Base-by-base conservation (phyloP, 2,113 vertebrate species). In the Bettongia penicillata region DNA sequence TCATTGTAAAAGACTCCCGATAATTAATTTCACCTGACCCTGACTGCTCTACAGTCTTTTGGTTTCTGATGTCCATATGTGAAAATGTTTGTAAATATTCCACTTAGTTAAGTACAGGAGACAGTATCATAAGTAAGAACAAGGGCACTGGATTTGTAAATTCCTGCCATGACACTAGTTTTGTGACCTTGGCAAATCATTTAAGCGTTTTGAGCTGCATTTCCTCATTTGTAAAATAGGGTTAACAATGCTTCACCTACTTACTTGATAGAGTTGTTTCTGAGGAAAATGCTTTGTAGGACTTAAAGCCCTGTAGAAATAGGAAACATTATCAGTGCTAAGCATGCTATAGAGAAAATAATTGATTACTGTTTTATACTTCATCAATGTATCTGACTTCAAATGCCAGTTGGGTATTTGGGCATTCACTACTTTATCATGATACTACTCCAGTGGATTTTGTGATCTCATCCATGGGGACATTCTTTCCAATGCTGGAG, bases 1-100 rank as follows among this genome's bases (percentile, higher is more conserved):
- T 25, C 55, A 26, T 28, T 97, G 19, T 49, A 97, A 95, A 92
- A 61, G 96, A 19, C 2, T 61, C 10, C 28, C 31, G 26, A 61
- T 61, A 61, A 61, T 61, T 28, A 61, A 61, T 61, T 47, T 51
- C n/a, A 97, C 22, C 5, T 92, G 96, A 97, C 90, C 3, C 89
- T 94, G 47, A 37, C 92, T 92, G 91, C 51, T 90, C 51, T 93
- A 95, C 94, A 48, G 93, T 90, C 10, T 93, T 96, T 93, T 90
- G 48, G 8, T 22, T 55, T 50, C 16, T 93, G 22, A 14, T 50
- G 68, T 14, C 19, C 92, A 28, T 47, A 1, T 61, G 95, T 51
- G 89, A 90, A 95, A 94, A 57, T 95, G 96, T 95, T 97, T 95
- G 49, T 89, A 49, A 92, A 77, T 26, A 92, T 10, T 95, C 50